Evolutionary conservation across 2,888 invertebrate species (phyloP).

Genomic region (Lepas anatifera): DNA sequence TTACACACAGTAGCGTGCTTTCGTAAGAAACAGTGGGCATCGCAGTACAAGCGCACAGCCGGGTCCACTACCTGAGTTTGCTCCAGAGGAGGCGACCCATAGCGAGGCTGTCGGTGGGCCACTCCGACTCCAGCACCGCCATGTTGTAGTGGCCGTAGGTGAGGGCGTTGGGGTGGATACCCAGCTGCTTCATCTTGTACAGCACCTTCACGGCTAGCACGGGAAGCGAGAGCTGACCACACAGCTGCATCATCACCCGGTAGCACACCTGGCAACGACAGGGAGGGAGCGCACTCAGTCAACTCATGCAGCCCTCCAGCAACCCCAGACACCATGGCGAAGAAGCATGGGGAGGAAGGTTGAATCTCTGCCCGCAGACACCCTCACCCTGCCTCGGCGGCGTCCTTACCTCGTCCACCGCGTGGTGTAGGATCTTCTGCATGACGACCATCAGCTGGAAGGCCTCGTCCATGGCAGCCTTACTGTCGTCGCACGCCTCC

Average conservation of each 20-base stretch:
- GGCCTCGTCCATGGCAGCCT: constrained; percentile 63
- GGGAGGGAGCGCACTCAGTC: too few species aligned
- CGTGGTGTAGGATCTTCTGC: constrained; percentile 63
- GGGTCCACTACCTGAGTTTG: constrained; percentile 52
- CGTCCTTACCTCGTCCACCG: constrained; percentile 73
- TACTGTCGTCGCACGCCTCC: constrained; percentile 50
- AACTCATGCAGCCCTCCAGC: too few species aligned
- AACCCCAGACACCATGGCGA: background rate
- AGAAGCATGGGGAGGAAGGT: too few species aligned
- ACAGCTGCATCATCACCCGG: constrained; percentile 95
- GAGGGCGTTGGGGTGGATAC: constrained; percentile 91
- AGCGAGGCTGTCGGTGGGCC: constrained; percentile 57
- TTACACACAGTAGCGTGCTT: too few species aligned
- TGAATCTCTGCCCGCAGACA: too few species aligned
- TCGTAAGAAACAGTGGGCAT: too few species aligned
- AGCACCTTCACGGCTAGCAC: constrained; percentile 75
- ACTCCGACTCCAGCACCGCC: constrained; percentile 84
- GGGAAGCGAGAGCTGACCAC: constrained; percentile 87
- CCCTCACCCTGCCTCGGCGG: too few species aligned
- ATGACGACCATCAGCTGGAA: constrained; percentile 79
- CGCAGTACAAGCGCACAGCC: too few species aligned
- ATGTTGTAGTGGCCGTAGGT: constrained; percentile 83
- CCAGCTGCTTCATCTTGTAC: constrained; percentile 45
- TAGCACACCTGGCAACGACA: constrained; percentile 95
- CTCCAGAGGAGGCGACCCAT: constrained; percentile 60